A percentile compares a stretch with the other conserved stretches of the same genome.
Conservation (phyloP, 2,888 invertebrate genomes). For the Arctia plantaginis region DNA sequence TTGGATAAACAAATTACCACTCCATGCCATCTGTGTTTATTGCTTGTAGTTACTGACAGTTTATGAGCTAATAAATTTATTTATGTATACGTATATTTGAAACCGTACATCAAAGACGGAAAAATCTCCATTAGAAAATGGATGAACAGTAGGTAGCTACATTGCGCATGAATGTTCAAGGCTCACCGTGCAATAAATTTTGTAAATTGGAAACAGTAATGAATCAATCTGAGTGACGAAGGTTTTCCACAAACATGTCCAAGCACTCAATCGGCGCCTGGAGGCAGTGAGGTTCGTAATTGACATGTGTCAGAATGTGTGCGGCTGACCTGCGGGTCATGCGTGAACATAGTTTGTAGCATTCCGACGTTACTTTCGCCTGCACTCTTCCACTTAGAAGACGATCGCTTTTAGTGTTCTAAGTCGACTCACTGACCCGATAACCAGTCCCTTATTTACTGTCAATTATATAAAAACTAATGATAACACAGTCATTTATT, state of each 20-base stretch:
- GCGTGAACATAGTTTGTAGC: conserved; percentile 80
- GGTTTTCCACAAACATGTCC: conserved; percentile 84
- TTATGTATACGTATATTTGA: conserved; percentile 25
- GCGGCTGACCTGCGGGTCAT: conserved; percentile 81
- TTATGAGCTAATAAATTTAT: conserved; percentile 36
- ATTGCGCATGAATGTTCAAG: conserved; percentile 51
- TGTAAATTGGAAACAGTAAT: conserved; percentile 73
- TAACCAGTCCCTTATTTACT: conserved; percentile 56
- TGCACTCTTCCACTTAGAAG: conserved; percentile 60
- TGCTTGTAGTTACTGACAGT: conserved; percentile 32
- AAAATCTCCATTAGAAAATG: conserved; percentile 66
- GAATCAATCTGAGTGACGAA: conserved; percentile 80
- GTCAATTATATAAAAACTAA: conserved; percentile 54
- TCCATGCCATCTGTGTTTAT: conserved; percentile 42
- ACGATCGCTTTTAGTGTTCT: conserved; percentile 67
- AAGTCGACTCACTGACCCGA: conserved; percentile 60
- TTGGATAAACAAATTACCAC: conserved; percentile 64
- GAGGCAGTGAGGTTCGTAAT: conserved; percentile 81
- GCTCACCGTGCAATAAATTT: conserved; percentile 65
- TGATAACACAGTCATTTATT: conserved; percentile 34
- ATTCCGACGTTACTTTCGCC: conserved; percentile 82
- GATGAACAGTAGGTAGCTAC: conserved; percentile 53
- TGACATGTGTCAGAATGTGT: conserved; percentile 86
- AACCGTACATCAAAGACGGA: conserved; percentile 43
- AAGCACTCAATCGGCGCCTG: conserved; percentile 82